Evolutionary conservation across 92 coral and sea anemone species (phyloP), one percentile per base, ranked within the genome.

Genomic region (Epizoanthus stellaris): DNA sequence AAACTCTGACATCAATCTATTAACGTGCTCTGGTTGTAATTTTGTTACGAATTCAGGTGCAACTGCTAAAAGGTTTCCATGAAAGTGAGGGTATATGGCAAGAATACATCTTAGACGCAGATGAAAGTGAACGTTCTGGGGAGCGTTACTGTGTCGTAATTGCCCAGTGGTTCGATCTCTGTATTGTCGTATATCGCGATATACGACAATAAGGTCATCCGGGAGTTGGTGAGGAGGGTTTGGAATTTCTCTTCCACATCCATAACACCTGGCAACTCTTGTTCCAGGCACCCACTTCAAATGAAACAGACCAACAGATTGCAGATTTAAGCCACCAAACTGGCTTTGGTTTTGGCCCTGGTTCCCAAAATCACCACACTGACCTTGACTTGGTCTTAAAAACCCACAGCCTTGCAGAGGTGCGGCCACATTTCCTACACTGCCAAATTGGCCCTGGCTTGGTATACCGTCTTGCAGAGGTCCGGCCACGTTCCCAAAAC

Each of bases 91-190:
- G 45, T 88, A 88, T 49, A 30, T 67, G 13, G 87, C 54, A 9
- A 34, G 64, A 36, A 85, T 70, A 67, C 91, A 84, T 25, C 85
- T 71, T n/a, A 60, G 53, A 13, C 88, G 81, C 5, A 88, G 87
- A 47, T 88, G 85, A 16, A 88, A 88, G 75, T 88, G 91, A 16
- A 82, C 73, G 19, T 83, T 87, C 34, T 81, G 76, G 3, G 83
- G 74, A 20, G 3, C 9, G 9, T 8, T 4, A 0, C 82, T 62
- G 81, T 7, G 54, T 20, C 57, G 56, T 3, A 82, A 30, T 64
- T 77, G 80, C 3, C 86, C 83, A 3, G 81, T 88, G 52, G 16
- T 1, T 39, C 80, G 5, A 62, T 81, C 85, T 8, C 85, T 71
- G 53, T 75, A 86, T 17, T 36, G 87, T 6, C 88, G 85, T 36